Base-by-base conservation (phyloP, 1,140 invertebrate species). In the Mercenaria mercenaria region DNA sequence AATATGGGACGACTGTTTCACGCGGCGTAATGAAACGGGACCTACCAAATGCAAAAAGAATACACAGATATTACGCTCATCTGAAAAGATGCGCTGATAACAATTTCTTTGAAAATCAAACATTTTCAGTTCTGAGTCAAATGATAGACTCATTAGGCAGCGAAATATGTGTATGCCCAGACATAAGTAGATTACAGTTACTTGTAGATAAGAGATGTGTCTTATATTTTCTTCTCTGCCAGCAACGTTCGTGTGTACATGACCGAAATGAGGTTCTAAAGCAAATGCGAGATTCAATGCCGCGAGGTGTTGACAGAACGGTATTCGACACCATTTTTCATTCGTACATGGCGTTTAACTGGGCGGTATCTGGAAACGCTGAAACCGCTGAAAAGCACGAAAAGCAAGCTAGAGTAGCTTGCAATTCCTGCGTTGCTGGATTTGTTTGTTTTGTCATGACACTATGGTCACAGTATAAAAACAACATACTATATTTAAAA, bases 181-280 rank as follows among this genome's bases (percentile, higher is more conserved):
- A 64, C 29, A 64, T 29, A 1, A 64, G 29, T 15, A 20, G n/a
- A 10, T 29, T 64, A 29, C 59, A 64, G 59, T 64, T 64, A 29
- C 59, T 64, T 64, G 59, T 29, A 29, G 59, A 64, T 29, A 64
- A 64, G n/a, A 64, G 59, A 64, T 64, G 59, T 64, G 59, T 64
- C 4, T 29, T 64, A 10, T 64, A 64, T n/a, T 64, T 64, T 29
- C 20, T 64, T 64, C 59, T 64, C 8, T 8, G 6, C 26, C 59
- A 64, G 26, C 59, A 64, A 29, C 29, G n/a, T n/a, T 8, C 20
- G 6, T 64, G 59, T 15, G 26, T 64, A 26, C n/a, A 6, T 6
- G 59, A 64, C 26, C 26, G 59, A 15, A 64, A 64, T 29, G n/a
- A n/a, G 10, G 26, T 64, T 29, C 29, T 64, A n/a, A 64, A 29